These are phyloP conservation scores for Vombatus ursinus DNA, from an alignment of 2,113 vertebrate genomes.

Conservation along the genomic window DNA sequence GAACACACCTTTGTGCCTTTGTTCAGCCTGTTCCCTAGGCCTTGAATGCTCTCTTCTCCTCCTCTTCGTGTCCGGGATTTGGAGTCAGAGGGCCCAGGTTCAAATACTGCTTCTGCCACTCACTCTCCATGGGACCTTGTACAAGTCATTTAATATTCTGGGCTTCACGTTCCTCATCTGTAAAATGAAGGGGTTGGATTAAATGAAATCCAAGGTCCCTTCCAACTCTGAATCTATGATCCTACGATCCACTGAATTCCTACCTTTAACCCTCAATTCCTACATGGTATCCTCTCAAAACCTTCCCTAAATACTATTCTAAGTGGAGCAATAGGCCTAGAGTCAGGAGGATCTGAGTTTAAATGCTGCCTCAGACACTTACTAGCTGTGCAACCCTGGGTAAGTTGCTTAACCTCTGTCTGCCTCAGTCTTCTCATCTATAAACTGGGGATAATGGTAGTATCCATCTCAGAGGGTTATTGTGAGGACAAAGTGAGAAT, in stretches of 20 bases:
- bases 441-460: background rate
- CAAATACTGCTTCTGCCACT: background rate
- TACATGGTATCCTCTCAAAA: background rate
- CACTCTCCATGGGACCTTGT: background rate
- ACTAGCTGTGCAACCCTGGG: slow-evolving; percentile 9
- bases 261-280: background rate
- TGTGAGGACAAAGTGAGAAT: background rate
- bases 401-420: slow-evolving; percentile 13
- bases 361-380: background rate
- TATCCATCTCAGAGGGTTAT: background rate
- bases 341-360: background rate
- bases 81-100: background rate
- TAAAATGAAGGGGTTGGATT: background rate
- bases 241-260: background rate
- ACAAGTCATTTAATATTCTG: background rate
- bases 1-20: background rate
- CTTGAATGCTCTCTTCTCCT: background rate
- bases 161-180: background rate
- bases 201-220: background rate
- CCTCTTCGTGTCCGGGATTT: background rate
- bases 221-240: background rate
- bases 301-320: background rate
- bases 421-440: slow-evolving; percentile 20
- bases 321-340: background rate
- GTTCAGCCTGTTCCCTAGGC: background rate